Conservation (phyloP, 2,797 vertebrate genomes). For the Schizopygopsis pylzovi region DNA sequence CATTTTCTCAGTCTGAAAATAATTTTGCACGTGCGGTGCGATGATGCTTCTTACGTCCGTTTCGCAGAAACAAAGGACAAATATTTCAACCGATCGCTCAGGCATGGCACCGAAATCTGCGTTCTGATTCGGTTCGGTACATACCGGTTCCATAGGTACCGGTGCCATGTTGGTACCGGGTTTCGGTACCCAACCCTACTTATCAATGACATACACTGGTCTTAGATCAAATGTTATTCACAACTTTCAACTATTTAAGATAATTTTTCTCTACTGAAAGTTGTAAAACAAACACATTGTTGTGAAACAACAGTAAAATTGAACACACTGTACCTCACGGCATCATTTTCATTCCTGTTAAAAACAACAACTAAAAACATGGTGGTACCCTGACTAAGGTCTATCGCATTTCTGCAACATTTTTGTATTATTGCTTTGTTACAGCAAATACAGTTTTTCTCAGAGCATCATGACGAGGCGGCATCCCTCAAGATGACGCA, state of each 20-base stretch:
- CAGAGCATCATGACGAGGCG: neutral
- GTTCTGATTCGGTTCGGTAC: no score
- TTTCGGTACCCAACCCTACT: neutral
- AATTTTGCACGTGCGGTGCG: no score
- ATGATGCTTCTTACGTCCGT: no score
- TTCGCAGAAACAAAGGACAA: no score
- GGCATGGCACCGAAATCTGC: no score
- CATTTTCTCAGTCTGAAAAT: no score
- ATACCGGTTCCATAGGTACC: no score
- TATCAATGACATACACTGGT: neutral
- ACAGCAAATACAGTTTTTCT: neutral
- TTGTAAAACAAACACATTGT: neutral
- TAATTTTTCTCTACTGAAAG: neutral
- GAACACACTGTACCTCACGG: neutral
- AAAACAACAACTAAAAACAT: neutral
- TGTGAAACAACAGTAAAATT: neutral
- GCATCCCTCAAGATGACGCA: neutral
- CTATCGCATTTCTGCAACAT: neutral
- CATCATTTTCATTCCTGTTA: neutral
- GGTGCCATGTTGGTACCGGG: no score
- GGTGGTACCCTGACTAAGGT: neutral
- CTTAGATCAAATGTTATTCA: neutral
- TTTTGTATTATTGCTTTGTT: neutral
- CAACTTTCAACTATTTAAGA: neutral
- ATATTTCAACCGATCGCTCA: no score